Evolutionary conservation across 1,140 invertebrate genomes (phyloP).

Genomic region (Orussus abietinus): DNA sequence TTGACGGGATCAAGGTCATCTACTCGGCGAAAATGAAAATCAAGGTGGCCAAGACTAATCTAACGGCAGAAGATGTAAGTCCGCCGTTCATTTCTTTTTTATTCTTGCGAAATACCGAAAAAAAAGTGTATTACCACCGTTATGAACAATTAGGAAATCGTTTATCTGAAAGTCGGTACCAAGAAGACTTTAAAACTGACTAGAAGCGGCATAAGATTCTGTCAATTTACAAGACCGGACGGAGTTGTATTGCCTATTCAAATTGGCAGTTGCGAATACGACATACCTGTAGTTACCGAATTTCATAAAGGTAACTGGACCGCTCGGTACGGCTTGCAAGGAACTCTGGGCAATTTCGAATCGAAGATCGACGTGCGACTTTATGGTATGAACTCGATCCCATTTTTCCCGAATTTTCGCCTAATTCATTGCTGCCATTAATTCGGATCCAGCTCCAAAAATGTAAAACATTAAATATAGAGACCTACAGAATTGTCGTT

Average conservation of each 20-base stretch:
- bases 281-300: conserved; percentile 22
- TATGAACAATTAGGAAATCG: no score
- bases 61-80: no score
- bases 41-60: no score
- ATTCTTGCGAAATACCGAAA: no score
- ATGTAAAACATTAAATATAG: conserved; percentile 16
- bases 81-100: no score
- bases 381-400: no score
- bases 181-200: no score
- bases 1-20: no score
- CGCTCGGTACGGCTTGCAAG: conserved; percentile 18
- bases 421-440: conserved; percentile 10
- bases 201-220: conserved; percentile 1
- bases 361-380: conserved; percentile 14
- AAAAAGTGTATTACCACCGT: no score
- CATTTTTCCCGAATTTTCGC: no score
- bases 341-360: conserved; percentile 16
- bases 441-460: conserved; percentile 9
- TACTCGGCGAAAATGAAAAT: no score
- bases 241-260: conserved; percentile 14
- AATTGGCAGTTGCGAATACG: conserved; percentile 15
- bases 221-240: conserved; percentile 10
- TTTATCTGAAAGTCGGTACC: no score
- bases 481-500: conserved; percentile 18
- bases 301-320: conserved; percentile 29